Conservation (phyloP, 2,113 vertebrate species). For the Pelecanus crispus region DNA sequence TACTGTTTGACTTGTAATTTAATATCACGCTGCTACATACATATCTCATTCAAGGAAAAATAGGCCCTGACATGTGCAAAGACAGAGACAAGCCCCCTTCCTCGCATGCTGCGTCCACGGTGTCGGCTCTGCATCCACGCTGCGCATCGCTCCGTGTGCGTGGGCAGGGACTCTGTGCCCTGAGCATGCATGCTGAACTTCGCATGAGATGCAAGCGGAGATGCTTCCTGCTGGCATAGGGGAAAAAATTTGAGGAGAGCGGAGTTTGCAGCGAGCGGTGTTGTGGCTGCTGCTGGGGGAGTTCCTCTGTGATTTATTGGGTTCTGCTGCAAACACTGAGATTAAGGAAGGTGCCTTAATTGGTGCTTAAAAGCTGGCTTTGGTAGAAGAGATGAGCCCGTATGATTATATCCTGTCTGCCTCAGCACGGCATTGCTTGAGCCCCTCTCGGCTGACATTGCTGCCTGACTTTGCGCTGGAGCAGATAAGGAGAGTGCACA, state of each 20-base stretch:
- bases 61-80: not conserved
- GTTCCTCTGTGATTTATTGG: not conserved
- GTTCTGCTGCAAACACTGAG: not conserved
- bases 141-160: rapidly evolving
- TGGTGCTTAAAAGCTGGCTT: not conserved
- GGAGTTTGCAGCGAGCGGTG: not conserved
- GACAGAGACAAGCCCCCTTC: not conserved
- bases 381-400: not conserved
- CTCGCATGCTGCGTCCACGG: rapidly evolving
- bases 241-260: not conserved
- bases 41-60: conserved; percentile 5
- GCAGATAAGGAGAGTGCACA: not conserved
- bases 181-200: too few species aligned
- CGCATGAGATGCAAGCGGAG: too few species aligned
- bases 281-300: not conserved
- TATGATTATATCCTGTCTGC: not conserved
- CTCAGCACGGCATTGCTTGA: not conserved
- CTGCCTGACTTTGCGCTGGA: not conserved
- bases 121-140: not conserved
- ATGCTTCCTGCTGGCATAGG: rapidly evolving
- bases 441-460: not conserved
- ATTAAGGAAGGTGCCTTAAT: conserved; percentile 18
- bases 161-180: not conserved
- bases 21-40: not conserved
- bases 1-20: conserved; percentile 61